Evolutionary conservation across 1,140 invertebrate genomes (phyloP).

Genomic region (Macrotrachela quadricornifera): DNA sequence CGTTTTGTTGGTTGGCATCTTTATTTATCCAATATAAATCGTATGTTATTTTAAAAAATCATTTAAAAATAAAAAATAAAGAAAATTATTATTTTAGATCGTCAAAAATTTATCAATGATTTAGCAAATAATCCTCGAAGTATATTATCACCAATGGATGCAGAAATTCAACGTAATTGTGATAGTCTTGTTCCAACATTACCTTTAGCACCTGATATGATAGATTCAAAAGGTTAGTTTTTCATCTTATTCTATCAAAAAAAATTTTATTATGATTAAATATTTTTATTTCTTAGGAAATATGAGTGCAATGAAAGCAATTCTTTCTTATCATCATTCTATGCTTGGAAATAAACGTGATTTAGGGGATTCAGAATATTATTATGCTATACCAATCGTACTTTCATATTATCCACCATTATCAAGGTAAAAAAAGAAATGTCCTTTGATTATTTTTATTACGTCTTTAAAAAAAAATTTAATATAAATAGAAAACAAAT

Average conservation of each 20-base stretch:
- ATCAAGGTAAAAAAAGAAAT: not conserved
- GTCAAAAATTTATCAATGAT: not conserved
- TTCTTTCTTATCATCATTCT: conserved; percentile 8
- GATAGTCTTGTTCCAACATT: not conserved
- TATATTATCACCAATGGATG: not conserved
- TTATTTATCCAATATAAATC: not conserved
- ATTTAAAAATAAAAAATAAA: not conserved
- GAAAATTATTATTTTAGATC: not conserved
- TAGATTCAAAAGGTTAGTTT: conserved; percentile 1
- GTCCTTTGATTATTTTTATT: too few species aligned
- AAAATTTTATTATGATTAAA: not conserved
- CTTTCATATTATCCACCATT: conserved; percentile 1
- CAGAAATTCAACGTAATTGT: conserved; percentile 6
- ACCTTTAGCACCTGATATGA: not conserved
- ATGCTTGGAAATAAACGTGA: not conserved
- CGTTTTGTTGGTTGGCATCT: conserved; percentile 5
- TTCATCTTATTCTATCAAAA: not conserved
- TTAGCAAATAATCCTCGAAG: conserved; percentile 1
- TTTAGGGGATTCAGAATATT: conserved; percentile 5
- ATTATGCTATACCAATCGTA: conserved; percentile 2
- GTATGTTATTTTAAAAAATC: not conserved
- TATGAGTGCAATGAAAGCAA: conserved; percentile 3
- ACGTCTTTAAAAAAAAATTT: too few species aligned
- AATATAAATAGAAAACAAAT: too few species aligned
- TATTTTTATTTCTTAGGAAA: not conserved